Evolutionary conservation across 2,888 invertebrate species (phyloP), one percentile per base, ranked within the genome.

Genomic region (Arenicola marina): DNA sequence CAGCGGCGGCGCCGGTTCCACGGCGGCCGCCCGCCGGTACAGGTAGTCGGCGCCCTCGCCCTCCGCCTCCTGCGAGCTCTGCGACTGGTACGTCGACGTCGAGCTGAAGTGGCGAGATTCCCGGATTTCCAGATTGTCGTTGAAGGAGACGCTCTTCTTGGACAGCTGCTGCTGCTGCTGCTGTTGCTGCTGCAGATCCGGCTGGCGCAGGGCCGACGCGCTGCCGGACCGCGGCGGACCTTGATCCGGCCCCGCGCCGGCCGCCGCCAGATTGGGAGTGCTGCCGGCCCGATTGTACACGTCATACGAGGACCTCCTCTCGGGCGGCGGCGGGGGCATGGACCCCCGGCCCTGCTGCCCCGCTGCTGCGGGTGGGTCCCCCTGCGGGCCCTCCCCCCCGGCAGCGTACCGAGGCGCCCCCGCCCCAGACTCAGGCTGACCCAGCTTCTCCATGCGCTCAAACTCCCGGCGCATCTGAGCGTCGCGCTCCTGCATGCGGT

Each of bases 271-370:
- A 29, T 56, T 59, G 29, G 55, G 4, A 2, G 43, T 43, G 57
- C 48, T 61, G 26, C 53, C 31, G 2, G 38, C 44, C 75, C 90
- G 91, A 7, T 89, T 89, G 91, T 93, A 92, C 32, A 92, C 89
- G 2, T 91, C 89, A 83, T 92, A 95, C 46, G 93, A 93, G 31
- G 93, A 93, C 62, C 92, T 92, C 67, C 94, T 88, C 82, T 93
- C 92, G 1, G 94, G 94, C 28, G 93, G 93, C 2, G 87, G 86
- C 0, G 92, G 84, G 55, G 78, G 31, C 11, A 38, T 15, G n/a
- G n/a, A n/a, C n/a, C n/a, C n/a, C n/a, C n/a, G n/a, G 18, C 48
- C 70, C 15, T 28, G 48, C 43, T 32, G 46, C 31, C 58, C 26
- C 18, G n/a, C n/a, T 48, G 7, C 18, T 21, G 18, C 7, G 15